Percentiles rank a stretch among this genome's conserved stretches.
phyloP scores from a whole-genome alignment of 2,888 invertebrate genomes.

The Drosophila tanythrix region DNA sequence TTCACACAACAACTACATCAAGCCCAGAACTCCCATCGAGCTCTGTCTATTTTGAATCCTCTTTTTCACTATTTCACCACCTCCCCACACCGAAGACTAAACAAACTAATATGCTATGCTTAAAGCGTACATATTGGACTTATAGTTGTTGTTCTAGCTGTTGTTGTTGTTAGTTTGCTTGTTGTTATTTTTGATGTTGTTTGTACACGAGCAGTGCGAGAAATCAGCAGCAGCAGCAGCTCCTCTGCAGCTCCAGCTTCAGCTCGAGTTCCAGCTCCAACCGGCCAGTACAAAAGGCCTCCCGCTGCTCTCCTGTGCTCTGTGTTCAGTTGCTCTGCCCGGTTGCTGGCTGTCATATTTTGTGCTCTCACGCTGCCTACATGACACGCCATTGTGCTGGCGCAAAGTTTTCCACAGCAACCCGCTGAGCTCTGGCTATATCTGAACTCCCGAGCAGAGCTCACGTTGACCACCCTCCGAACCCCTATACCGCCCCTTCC shows the following conservation, averaged over 20 bases:
- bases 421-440: constrained; percentile 44
- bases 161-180: constrained; percentile 48
- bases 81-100: constrained; percentile 45
- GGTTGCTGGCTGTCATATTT: constrained; percentile 71
- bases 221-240: constrained; percentile 3
- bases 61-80: constrained; percentile 68
- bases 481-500: neutral
- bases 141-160: constrained; percentile 67
- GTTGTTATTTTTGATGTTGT: constrained; percentile 67
- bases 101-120: constrained; percentile 81
- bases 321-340: constrained; percentile 13
- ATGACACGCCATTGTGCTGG: constrained; percentile 66
- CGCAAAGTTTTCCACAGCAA: constrained; percentile 48
- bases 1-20: constrained; percentile 75
- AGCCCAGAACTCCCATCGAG: constrained; percentile 63
- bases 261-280: constrained; percentile 15
- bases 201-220: constrained; percentile 39
- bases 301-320: constrained; percentile 51
- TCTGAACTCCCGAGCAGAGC: constrained; percentile 38
- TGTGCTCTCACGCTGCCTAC: constrained; percentile 65
- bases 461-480: constrained; percentile 38
- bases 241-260: constrained; percentile 3
- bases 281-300: constrained; percentile 69
- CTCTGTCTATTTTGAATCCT: constrained; percentile 75
- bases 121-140: constrained; percentile 82